Evolutionary conservation across 2,888 invertebrate genomes (phyloP).

Genomic region (Calliopum simillimum): DNA sequence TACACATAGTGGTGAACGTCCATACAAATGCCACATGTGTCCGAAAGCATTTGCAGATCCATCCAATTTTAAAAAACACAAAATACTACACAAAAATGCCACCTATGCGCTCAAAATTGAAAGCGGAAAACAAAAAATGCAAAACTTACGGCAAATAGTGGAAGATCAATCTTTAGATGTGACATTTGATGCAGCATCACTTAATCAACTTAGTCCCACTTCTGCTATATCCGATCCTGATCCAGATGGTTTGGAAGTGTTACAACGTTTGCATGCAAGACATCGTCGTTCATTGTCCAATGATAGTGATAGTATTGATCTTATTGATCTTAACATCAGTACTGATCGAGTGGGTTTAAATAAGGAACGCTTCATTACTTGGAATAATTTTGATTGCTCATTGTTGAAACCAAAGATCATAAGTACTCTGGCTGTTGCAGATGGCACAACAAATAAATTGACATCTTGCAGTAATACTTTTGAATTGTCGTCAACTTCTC

Average conservation of each 20-base stretch:
- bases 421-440: background rate
- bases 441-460: too few species aligned
- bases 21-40: constrained; percentile 77
- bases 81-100: constrained; percentile 46
- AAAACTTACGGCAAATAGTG: constrained; percentile 22
- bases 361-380: background rate
- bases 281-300: background rate
- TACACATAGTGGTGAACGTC: constrained; percentile 69
- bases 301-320: constrained; percentile 23
- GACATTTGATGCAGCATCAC: background rate
- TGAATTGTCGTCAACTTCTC: too few species aligned
- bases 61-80: constrained; percentile 53
- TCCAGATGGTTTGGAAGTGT: constrained; percentile 47
- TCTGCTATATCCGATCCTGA: constrained; percentile 43
- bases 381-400: constrained; percentile 6
- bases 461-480: background rate
- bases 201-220: constrained; percentile 36
- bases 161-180: constrained; percentile 13
- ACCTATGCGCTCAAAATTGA: constrained; percentile 39
- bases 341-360: background rate
- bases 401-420: background rate
- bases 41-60: constrained; percentile 74
- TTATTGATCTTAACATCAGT: background rate
- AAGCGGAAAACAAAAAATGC: constrained; percentile 3
- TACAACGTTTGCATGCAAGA: constrained; percentile 36